Percentiles rank a stretch among this genome's conserved stretches.
These are phyloP conservation scores for Andrena marginata DNA, from an alignment of 2,888 invertebrate species.

Conservation along the genomic window DNA sequence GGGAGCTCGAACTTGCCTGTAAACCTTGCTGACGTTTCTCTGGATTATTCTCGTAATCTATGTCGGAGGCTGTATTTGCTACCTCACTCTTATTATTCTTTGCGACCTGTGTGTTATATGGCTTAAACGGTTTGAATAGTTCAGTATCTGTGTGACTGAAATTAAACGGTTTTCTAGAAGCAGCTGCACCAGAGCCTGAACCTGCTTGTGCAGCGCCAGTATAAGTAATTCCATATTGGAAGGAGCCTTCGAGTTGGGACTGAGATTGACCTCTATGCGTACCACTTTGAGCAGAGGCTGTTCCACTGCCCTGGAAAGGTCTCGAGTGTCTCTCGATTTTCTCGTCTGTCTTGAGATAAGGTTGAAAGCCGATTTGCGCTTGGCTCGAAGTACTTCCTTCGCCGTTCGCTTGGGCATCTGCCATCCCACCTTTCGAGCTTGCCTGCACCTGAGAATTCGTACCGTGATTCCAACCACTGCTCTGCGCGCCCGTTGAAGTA, in stretches of 20 bases:
- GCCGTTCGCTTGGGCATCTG: slow-evolving; percentile 94
- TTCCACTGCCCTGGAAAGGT: slow-evolving; percentile 91
- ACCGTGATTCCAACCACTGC: slow-evolving; percentile 91
- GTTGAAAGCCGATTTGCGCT: slow-evolving; percentile 95
- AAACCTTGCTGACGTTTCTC: slow-evolving; percentile 57
- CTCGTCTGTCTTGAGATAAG: slow-evolving; percentile 87
- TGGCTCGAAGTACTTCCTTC: slow-evolving; percentile 94
- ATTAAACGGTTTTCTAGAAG: slow-evolving; percentile 81
- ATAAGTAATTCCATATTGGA: slow-evolving; percentile 91
- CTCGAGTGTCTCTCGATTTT: slow-evolving; percentile 86
- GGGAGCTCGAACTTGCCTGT: slow-evolving; percentile 70
- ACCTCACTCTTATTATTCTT: slow-evolving; percentile 22
- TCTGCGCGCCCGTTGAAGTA: slow-evolving; percentile 91
- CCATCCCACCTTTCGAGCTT: slow-evolving; percentile 92
- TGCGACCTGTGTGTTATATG: slow-evolving; percentile 58
- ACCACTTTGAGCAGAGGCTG: slow-evolving; percentile 92
- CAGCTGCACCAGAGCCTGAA: slow-evolving; percentile 87
- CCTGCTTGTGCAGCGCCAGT: slow-evolving; percentile 94
- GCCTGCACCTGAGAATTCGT: slow-evolving; percentile 93
- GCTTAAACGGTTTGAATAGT: slow-evolving; percentile 77
- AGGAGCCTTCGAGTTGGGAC: slow-evolving; percentile 93
- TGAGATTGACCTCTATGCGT: slow-evolving; percentile 92
- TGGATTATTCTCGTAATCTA: slow-evolving; percentile 36
- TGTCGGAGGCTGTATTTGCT: slow-evolving; percentile 3
- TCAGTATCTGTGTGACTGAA: slow-evolving; percentile 76